Evolutionary conservation across 2,888 invertebrate genomes (phyloP).

Genomic region (Cantharis lateralis): DNA sequence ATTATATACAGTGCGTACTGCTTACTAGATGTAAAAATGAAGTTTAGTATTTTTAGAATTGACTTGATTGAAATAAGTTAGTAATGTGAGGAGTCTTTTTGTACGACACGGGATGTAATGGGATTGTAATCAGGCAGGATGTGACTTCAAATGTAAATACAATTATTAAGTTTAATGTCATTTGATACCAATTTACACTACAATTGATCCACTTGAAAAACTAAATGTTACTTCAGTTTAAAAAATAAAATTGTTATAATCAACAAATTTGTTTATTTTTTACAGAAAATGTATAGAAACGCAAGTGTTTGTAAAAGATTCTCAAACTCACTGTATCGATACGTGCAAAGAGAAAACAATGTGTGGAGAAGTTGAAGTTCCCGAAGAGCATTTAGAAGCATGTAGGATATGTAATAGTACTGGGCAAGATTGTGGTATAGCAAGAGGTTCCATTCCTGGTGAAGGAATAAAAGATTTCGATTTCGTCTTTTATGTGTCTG

Average conservation of each 20-base stretch:
- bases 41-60: background rate
- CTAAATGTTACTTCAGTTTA: background rate
- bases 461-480: conserved; percentile 81
- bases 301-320: conserved; percentile 84
- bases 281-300: conserved; percentile 84
- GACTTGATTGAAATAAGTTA: background rate
- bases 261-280: conserved; percentile 25
- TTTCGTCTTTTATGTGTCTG: conserved; percentile 96
- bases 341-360: conserved; percentile 81
- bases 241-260: background rate
- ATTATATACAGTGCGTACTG: no score
- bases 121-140: background rate
- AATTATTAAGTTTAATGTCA: background rate
- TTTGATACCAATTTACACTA: background rate
- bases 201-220: background rate
- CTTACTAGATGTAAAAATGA: no score
- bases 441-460: conserved; percentile 62
- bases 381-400: conserved; percentile 90
- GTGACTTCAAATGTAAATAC: background rate
- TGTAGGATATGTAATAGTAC: conserved; percentile 88
- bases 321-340: conserved; percentile 85
- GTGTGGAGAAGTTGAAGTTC: conserved; percentile 96
- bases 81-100: background rate
- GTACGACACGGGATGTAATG: background rate
- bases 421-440: conserved; percentile 77